phyloP scores from a whole-genome alignment of 2,888 invertebrate genomes.

The Trypoxylon attenuatum region DNA sequence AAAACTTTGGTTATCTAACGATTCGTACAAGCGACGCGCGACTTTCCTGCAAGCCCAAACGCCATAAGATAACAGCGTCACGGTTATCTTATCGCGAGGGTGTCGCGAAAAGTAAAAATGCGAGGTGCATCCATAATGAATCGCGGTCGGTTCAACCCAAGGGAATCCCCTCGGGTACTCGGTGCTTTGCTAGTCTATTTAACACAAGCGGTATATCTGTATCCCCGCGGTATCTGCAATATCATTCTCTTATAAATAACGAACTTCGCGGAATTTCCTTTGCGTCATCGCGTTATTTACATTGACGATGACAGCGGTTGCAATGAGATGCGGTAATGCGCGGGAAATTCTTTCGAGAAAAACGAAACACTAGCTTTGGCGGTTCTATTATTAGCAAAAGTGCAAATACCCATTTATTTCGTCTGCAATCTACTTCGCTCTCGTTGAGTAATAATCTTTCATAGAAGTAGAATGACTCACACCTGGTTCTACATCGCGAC shows the following conservation, averaged over 20 bases:
- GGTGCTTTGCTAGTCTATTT: constrained; percentile 13
- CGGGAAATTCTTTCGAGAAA: constrained; percentile 58
- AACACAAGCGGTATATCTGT: constrained; percentile 25
- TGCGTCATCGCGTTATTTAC: constrained; percentile 57
- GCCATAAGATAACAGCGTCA: neutral
- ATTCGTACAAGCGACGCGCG: too few species aligned
- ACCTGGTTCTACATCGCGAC: too few species aligned
- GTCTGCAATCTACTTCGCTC: constrained; percentile 8
- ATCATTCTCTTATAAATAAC: constrained; percentile 52
- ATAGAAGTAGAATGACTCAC: too few species aligned
- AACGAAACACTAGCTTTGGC: too few species aligned
- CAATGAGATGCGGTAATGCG: constrained; percentile 46
- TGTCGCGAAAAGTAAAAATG: neutral
- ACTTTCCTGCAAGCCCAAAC: too few species aligned
- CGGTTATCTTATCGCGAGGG: neutral
- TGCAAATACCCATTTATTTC: constrained; percentile 25
- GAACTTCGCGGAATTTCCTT: constrained; percentile 52
- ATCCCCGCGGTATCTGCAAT: constrained; percentile 41
- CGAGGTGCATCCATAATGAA: neutral
- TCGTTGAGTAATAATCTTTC: too few species aligned
- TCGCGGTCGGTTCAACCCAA: neutral
- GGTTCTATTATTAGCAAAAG: constrained; percentile 38
- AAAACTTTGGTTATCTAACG: too few species aligned
- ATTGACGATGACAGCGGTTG: too few species aligned
- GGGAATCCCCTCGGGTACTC: constrained; percentile 4